These are phyloP conservation scores for Aplocera efformata DNA, from an alignment of 2,888 invertebrate genomes.

Conservation along the genomic window DNA sequence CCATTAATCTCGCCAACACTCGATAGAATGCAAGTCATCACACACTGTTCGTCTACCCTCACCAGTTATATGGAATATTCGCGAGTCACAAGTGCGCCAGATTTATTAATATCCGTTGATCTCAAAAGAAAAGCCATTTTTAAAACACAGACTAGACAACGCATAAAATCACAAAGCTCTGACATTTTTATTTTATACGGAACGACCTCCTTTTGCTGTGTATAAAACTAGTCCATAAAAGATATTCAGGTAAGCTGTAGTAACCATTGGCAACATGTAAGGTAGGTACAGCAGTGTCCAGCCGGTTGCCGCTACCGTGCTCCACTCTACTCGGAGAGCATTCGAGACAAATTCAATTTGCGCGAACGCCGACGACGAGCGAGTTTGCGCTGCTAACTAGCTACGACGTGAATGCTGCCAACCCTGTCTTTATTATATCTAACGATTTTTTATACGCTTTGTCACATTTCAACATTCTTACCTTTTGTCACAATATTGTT, in stretches of 20 bases:
- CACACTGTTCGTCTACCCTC: slow-evolving; percentile 43
- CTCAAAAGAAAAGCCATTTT: too few species aligned
- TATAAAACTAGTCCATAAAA: slow-evolving; percentile 2
- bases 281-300: slow-evolving; percentile 30
- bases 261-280: slow-evolving; percentile 38
- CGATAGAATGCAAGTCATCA: slow-evolving; percentile 77
- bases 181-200: too few species aligned
- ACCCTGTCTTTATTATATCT: slow-evolving; percentile 55
- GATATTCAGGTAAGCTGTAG: slow-evolving; percentile 18
- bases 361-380: slow-evolving; percentile 68
- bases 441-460: slow-evolving; percentile 39
- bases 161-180: too few species aligned
- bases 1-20: slow-evolving; percentile 77
- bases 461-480: slow-evolving; percentile 9
- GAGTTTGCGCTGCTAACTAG: slow-evolving; percentile 76
- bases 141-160: too few species aligned
- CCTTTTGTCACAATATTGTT: not conserved
- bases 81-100: slow-evolving; percentile 24
- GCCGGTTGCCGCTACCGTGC: slow-evolving; percentile 27
- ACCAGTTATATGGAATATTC: slow-evolving; percentile 16
- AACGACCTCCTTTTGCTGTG: too few species aligned
- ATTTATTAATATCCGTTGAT: slow-evolving; percentile 1
- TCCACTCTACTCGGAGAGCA: slow-evolving; percentile 45
- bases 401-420: slow-evolving; percentile 67
- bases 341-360: slow-evolving; percentile 76